These are phyloP conservation scores for Phodopus roborovskii DNA, from an alignment of 2,113 vertebrate genomes.

Conservation along the genomic window DNA sequence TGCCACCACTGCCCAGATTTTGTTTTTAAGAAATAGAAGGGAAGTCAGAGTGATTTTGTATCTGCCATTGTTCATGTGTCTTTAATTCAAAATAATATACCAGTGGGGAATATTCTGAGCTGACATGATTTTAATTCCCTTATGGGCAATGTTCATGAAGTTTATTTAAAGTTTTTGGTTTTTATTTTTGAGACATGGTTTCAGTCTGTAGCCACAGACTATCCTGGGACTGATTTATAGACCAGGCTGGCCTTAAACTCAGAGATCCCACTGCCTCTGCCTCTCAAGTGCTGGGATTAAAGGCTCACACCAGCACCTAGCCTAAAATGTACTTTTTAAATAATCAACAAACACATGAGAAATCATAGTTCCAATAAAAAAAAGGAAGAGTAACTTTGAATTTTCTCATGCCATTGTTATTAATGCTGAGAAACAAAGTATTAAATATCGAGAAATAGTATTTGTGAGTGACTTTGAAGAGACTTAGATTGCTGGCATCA, in stretches of 20 bases:
- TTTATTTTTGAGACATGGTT: neutral
- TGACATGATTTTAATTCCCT: neutral
- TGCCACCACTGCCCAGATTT: too few relatives aligned
- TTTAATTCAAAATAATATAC: neutral
- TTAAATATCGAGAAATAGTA: neutral
- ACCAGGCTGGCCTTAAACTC: neutral
- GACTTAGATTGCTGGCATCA: neutral
- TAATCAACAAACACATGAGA: neutral
- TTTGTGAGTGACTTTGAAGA: neutral
- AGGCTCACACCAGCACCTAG: neutral
- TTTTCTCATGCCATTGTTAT: neutral
- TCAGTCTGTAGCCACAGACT: neutral
- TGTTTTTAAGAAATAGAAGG: constrained; percentile 14
- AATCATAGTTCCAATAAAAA: neutral
- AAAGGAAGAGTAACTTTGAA: neutral
- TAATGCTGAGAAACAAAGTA: neutral
- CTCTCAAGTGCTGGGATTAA: neutral
- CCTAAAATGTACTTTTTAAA: neutral
- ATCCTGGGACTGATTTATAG: neutral
- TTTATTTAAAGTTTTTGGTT: neutral
- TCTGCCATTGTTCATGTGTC: neutral
- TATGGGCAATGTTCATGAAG: neutral
- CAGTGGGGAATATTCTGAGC: neutral
- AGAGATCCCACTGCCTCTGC: neutral
- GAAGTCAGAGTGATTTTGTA: neutral